Conservation (phyloP, 2,113 vertebrate genomes). For the Anhinga rufa region DNA sequence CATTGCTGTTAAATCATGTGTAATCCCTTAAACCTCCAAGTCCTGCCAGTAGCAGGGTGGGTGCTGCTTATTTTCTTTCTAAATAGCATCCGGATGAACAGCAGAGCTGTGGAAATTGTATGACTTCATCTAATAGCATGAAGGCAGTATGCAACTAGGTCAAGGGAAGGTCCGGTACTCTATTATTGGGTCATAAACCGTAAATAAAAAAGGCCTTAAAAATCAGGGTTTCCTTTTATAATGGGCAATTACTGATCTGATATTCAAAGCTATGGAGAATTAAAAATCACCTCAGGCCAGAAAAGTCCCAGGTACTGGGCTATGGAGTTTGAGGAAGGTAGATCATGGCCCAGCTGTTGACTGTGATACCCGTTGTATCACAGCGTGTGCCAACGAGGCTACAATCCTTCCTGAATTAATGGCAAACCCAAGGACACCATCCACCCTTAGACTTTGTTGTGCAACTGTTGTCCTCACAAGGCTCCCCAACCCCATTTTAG, state of each 20-base stretch:
- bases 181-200: neutral
- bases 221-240: neutral
- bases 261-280: neutral
- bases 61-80: neutral
- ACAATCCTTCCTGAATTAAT: neutral
- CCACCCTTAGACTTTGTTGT: neutral
- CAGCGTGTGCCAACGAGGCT: neutral
- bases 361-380: neutral
- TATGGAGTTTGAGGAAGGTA: neutral
- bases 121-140: neutral
- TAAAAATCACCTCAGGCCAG: neutral
- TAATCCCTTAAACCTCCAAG: neutral
- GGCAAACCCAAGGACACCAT: neutral
- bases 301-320: neutral
- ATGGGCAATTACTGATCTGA: neutral
- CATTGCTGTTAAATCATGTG: neutral
- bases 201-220: neutral
- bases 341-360: neutral
- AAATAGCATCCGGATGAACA: neutral
- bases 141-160: neutral
- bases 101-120: neutral
- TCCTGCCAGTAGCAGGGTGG: neutral
- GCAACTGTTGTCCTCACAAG: neutral
- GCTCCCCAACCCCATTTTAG: neutral
- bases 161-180: neutral